These are phyloP conservation scores for Alectoris magna DNA, from an alignment of 2,797 vertebrate species.

Conservation along the genomic window DNA sequence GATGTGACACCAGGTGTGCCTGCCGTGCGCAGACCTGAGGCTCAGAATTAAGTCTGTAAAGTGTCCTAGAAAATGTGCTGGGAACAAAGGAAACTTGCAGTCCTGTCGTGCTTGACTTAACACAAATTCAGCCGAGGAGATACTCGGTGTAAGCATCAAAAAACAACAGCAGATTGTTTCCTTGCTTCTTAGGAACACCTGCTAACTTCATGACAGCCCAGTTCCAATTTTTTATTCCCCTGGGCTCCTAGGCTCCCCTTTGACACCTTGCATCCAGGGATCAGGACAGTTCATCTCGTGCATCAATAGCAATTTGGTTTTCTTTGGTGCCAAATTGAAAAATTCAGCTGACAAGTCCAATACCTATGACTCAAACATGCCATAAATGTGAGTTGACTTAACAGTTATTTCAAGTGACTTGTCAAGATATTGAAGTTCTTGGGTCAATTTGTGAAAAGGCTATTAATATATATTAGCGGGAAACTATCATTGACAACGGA, in stretches of 20 bases:
- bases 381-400: conserved; percentile 30
- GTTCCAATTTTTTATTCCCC: background rate
- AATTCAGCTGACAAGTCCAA: conserved; percentile 23
- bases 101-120: background rate
- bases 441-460: background rate
- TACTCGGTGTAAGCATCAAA: background rate
- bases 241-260: background rate
- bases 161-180: background rate
- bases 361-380: conserved; percentile 13
- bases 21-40: background rate
- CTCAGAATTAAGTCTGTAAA: background rate
- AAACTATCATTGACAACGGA: background rate
- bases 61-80: background rate
- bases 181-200: background rate
- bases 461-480: conserved; percentile 6
- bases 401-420: conserved; percentile 28
- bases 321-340: conserved; percentile 26
- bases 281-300: background rate
- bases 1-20: background rate
- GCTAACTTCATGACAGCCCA: background rate
- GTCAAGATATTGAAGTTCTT: conserved; percentile 14
- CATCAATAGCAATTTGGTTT: conserved; percentile 57
- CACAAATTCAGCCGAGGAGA: background rate
- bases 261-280: conserved; percentile 1
- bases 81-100: background rate